Conservation (phyloP, 1,140 invertebrate species). For the Cherax quadricarinatus region DNA sequence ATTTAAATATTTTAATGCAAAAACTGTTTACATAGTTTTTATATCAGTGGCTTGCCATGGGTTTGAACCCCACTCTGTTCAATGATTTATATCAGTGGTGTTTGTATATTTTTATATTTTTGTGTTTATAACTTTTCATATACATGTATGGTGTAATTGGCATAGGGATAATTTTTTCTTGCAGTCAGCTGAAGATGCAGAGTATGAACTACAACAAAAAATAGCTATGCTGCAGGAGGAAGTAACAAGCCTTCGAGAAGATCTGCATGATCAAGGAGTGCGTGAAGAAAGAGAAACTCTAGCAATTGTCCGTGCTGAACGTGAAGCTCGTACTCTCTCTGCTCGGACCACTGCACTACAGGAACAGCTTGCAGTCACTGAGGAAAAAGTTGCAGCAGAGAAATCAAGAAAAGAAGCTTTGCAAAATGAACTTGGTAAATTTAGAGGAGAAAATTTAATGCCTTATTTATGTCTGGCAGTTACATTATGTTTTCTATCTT, state of each 20-base stretch:
- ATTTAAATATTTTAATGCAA: too few relatives aligned
- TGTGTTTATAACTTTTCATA: too few relatives aligned
- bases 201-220: constrained; percentile 55
- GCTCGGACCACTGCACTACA: constrained; percentile 39
- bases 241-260: constrained; percentile 23
- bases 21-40: too few relatives aligned
- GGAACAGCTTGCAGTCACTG: constrained; percentile 43
- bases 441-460: not conserved
- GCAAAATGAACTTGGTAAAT: constrained; percentile 43
- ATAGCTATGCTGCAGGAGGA: constrained; percentile 53
- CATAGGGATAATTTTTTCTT: not conserved
- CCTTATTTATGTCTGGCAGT: too few relatives aligned
- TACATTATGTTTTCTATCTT: too few relatives aligned
- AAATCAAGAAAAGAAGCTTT: constrained; percentile 36
- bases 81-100: too few relatives aligned
- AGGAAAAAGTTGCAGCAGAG: constrained; percentile 50
- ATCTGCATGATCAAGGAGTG: constrained; percentile 35
- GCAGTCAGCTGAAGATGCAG: constrained; percentile 45
- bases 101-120: too few relatives aligned
- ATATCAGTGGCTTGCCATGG: too few relatives aligned
- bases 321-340: constrained; percentile 42
- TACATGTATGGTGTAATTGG: too few relatives aligned
- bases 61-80: too few relatives aligned
- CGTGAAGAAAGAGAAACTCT: constrained; percentile 54
- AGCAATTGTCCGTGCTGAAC: constrained; percentile 51